Base-by-base conservation (phyloP, 2,888 invertebrate genomes). In the Philhelius pedissequus region DNA sequence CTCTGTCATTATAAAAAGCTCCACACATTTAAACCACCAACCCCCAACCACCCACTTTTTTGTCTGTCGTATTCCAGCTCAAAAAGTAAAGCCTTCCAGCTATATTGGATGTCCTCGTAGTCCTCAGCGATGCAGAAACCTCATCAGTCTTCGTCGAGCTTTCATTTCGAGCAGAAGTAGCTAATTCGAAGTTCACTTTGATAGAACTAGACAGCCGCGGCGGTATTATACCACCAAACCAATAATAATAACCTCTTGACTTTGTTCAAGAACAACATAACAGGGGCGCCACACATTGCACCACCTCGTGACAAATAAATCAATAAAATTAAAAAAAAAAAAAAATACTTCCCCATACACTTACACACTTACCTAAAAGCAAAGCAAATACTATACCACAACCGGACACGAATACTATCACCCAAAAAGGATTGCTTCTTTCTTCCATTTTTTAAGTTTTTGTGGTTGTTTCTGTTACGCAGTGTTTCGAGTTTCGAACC, bases 121-220 rank as follows among this genome's bases (percentile, higher is more conserved):
- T 66, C 70, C 76, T 75, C 75, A 84, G 22, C 60, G 75, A 43
- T 70, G 75, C 66, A 75, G 66, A 80, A 40, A 30, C 43, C 13
- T 70, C 50, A 50, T 68, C 89, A 90, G 90, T 90, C 91, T 90
- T 90, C 89, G 90, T 90, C 90, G 91, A 91, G 90, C 91, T 91
- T 91, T 91, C 90, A 88, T 88, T 89, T 89, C 89, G 90, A 80
- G 54, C 76, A 71, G 71, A 76, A 80, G 80, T 80, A 76, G 45
- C 66, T 60, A 60, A 56, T 66, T 5, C 35, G 69, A 38, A 30
- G 66, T 75, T 71, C 32, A 68, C 3, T 76, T 43, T 45, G 20
- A 69, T 38, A 43, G 22, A 71, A 84, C 69, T 43, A 56, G n/a
- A n/a, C n/a, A n/a, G 35, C 40, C 80, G 80, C 75, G 75, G 40